Percentiles rank a stretch among this genome's conserved stretches.
phyloP scores from a whole-genome alignment of 92 coral and sea anemone genomes.

The Ricordea florida region DNA sequence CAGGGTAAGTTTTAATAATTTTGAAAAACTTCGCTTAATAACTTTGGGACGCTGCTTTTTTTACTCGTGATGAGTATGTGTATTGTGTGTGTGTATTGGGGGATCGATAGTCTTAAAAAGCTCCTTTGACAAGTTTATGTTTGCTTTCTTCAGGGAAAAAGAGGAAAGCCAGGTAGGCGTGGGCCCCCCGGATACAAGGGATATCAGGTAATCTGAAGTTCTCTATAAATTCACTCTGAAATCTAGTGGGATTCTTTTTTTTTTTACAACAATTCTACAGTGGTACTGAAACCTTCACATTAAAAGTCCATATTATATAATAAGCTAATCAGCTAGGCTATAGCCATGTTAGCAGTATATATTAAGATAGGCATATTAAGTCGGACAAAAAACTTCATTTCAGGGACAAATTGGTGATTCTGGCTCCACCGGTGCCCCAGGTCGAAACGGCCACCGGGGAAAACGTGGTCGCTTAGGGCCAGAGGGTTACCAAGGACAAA shows the following conservation, averaged over 20 bases:
- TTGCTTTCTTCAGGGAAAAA: background rate
- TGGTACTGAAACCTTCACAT: background rate
- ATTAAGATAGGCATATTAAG: too few relatives aligned
- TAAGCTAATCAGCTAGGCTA: too few relatives aligned
- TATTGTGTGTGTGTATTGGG: too few relatives aligned
- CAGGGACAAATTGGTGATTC: constrained; percentile 51
- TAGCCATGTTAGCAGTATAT: too few relatives aligned
- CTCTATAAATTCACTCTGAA: background rate
- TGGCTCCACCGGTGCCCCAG: constrained; percentile 56
- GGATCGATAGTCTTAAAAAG: too few relatives aligned
- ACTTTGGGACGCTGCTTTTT: too few relatives aligned
- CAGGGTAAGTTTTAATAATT: constrained; percentile 55
- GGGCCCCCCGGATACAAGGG: constrained; percentile 60
- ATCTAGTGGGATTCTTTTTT: too few relatives aligned
- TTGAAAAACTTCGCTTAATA: too few relatives aligned
- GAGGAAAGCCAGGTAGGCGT: constrained; percentile 35
- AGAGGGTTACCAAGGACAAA: constrained; percentile 41
- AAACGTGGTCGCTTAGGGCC: constrained; percentile 55
- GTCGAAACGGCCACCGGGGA: constrained; percentile 67
- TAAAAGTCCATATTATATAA: too few relatives aligned
- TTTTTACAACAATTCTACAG: background rate
- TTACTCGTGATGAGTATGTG: too few relatives aligned
- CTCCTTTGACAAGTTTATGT: background rate
- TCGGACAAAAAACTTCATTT: too few relatives aligned
- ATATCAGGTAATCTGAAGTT: background rate